These are phyloP conservation scores for Pandion haliaetus DNA, from an alignment of 2,113 vertebrate species.

Conservation along the genomic window DNA sequence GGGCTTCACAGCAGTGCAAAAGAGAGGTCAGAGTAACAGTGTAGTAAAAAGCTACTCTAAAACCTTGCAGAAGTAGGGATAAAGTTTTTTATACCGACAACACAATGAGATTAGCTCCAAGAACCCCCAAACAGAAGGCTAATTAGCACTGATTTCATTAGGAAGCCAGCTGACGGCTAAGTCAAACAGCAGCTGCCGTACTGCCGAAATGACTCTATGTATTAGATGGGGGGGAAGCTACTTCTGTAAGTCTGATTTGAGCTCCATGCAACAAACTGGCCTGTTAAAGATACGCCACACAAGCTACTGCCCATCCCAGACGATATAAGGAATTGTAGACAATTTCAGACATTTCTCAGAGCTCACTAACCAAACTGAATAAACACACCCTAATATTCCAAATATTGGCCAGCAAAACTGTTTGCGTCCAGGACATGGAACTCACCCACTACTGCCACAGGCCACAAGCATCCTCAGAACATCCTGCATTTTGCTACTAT, in stretches of 20 bases:
- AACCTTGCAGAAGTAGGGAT: background rate
- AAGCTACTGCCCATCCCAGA: background rate
- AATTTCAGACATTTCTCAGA: background rate
- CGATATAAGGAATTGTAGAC: rapidly evolving
- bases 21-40: background rate
- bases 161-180: background rate
- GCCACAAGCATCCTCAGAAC: background rate
- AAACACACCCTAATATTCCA: background rate
- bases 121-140: background rate
- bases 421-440: background rate
- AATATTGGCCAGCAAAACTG: background rate
- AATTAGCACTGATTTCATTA: background rate
- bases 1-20: background rate
- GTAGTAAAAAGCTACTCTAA: background rate
- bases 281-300: background rate
- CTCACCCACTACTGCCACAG: background rate
- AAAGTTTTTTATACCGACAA: background rate
- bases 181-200: background rate
- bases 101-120: background rate
- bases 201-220: background rate
- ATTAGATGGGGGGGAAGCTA: no score
- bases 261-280: background rate
- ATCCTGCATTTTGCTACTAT: background rate
- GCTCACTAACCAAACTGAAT: background rate
- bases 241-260: background rate